These are phyloP conservation scores for Theretra japonica DNA, from an alignment of 2,888 invertebrate genomes.

Conservation along the genomic window DNA sequence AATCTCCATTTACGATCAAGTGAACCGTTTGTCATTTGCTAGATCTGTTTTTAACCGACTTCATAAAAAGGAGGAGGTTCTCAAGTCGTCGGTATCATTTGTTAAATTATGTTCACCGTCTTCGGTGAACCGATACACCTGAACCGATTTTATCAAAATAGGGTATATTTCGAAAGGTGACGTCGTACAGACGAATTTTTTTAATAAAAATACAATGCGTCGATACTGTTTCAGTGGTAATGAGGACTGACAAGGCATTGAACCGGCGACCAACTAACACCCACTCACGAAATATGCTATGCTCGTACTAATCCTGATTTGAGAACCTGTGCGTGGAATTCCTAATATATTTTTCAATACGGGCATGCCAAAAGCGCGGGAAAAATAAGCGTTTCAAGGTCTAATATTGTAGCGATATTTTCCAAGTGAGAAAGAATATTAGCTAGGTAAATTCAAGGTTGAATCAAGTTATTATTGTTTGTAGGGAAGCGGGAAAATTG, in stretches of 20 bases:
- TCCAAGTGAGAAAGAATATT: not conserved
- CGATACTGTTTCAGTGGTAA: not conserved
- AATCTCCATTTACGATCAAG: too few species aligned
- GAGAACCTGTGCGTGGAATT: not conserved
- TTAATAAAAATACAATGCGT: too few species aligned
- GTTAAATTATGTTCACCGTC: too few species aligned
- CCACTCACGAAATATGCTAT: not conserved
- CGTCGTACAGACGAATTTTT: too few species aligned
- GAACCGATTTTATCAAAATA: too few species aligned
- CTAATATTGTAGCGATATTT: not conserved
- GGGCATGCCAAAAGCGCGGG: not conserved
- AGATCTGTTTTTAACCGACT: too few species aligned
- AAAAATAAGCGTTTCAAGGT: not conserved
- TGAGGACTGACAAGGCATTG: not conserved
- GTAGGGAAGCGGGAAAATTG: not conserved
- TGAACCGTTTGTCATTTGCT: too few species aligned
- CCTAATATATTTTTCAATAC: slow-evolving; percentile 1
- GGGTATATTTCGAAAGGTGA: too few species aligned
- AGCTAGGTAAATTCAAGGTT: not conserved
- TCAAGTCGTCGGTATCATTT: too few species aligned
- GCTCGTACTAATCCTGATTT: slow-evolving; percentile 17
- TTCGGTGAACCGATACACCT: too few species aligned
- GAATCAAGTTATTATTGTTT: not conserved
- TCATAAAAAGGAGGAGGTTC: too few species aligned
- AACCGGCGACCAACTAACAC: slow-evolving; percentile 7